These are phyloP conservation scores for Pandemis heparana DNA, from an alignment of 2,888 invertebrate species.

Conservation along the genomic window DNA sequence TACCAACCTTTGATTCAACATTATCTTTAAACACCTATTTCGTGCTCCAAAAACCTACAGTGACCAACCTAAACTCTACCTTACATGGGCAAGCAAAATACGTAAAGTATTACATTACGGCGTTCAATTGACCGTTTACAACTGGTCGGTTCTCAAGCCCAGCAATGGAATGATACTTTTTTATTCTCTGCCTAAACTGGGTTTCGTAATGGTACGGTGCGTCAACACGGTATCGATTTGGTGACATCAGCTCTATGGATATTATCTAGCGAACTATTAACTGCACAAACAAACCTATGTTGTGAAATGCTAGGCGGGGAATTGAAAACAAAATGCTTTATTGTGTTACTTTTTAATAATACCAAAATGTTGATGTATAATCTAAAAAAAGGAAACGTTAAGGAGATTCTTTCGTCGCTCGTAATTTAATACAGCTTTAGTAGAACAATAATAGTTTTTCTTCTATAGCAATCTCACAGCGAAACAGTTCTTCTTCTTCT, in stretches of 20 bases:
- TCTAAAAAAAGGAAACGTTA: no score
- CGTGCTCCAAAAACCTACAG: conserved; percentile 24
- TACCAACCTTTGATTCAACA: conserved; percentile 13
- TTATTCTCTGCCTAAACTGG: not conserved
- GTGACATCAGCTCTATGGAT: conserved; percentile 26
- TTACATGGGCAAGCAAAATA: no score
- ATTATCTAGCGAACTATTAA: conserved; percentile 26
- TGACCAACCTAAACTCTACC: not conserved
- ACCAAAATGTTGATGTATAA: no score
- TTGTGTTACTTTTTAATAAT: not conserved
- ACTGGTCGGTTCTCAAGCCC: no score
- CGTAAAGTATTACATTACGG: no score
- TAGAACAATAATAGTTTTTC: no score
- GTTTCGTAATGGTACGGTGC: conserved; percentile 10
- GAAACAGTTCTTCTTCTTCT: no score
- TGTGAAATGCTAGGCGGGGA: not conserved
- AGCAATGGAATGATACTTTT: no score
- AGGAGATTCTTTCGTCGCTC: no score
- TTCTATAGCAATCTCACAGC: no score
- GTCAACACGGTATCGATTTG: conserved; percentile 17
- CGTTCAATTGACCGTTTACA: no score
- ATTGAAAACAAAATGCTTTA: conserved; percentile 8
- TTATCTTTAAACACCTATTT: conserved; percentile 11
- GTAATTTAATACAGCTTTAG: no score
- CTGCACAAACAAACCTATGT: conserved; percentile 21